A percentile compares a stretch with the other conserved stretches of the same genome.
Evolutionary conservation across 1,140 invertebrate species (phyloP).

Genomic region (Calliphora vicina): DNA sequence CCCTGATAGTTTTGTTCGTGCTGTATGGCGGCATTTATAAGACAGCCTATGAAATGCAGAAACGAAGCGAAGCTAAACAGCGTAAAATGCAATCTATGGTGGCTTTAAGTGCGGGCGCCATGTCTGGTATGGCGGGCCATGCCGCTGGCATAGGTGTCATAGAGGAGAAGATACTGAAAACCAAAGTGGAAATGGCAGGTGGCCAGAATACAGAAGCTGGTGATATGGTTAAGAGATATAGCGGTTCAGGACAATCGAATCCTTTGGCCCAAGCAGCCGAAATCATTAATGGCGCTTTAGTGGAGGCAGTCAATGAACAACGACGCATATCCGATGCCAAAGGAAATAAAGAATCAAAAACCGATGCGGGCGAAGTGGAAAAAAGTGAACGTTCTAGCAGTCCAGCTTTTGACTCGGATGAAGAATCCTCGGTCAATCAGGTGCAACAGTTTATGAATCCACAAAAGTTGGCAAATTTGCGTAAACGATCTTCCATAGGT

Average conservation of each 20-base stretch:
- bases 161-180: constrained; percentile 75
- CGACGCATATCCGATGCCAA: constrained; percentile 58
- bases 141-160: constrained; percentile 83
- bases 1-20: constrained; percentile 89
- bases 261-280: constrained; percentile 49
- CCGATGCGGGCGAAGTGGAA: constrained; percentile 66
- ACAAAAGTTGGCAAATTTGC: constrained; percentile 56
- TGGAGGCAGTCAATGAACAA: constrained; percentile 42
- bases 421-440: constrained; percentile 73
- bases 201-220: constrained; percentile 35
- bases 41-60: constrained; percentile 97
- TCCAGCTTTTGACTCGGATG: constrained; percentile 95
- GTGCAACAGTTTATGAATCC: constrained; percentile 55
- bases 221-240: constrained; percentile 48
- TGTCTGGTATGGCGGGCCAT: constrained; percentile 87
- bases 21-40: constrained; percentile 98
- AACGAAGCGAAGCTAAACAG: constrained; percentile 95
- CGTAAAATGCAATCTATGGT: constrained; percentile 95
- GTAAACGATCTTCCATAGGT: constrained; percentile 60
- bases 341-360: constrained; percentile 64
- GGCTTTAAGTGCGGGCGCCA: constrained; percentile 83
- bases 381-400: constrained; percentile 92
- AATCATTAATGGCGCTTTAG: constrained; percentile 32
- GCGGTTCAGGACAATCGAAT: constrained; percentile 55
- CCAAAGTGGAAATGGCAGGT: constrained; percentile 56